phyloP scores from a whole-genome alignment of 1,140 invertebrate genomes.

The Forficula auricularia region DNA sequence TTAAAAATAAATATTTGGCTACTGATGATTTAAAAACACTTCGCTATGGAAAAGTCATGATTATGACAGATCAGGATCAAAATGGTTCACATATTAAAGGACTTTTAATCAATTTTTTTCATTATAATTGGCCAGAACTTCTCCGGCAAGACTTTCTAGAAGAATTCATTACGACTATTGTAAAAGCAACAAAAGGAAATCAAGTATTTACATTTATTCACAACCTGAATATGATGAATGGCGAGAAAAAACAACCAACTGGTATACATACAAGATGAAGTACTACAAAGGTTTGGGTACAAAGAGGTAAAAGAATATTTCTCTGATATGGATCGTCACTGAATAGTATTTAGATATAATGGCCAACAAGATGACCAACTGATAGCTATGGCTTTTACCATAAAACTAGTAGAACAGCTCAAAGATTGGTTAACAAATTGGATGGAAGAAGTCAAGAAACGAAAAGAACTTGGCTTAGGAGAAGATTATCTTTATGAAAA shows the following conservation, averaged over 20 bases:
- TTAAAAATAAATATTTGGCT: constrained; percentile 93
- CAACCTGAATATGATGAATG: constrained; percentile 97
- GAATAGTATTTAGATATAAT: constrained; percentile 77
- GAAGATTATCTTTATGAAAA: constrained; percentile 89
- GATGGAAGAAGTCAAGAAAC: constrained; percentile 86
- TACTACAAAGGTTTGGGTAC: constrained; percentile 99
- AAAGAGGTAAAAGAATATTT: constrained; percentile 99
- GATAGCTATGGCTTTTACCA: constrained; percentile 92
- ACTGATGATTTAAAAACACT: constrained; percentile 79
- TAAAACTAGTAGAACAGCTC: constrained; percentile 83
- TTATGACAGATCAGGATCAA: constrained; percentile 99
- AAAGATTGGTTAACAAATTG: constrained; percentile 96
- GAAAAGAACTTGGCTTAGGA: constrained; percentile 73
- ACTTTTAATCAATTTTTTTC: constrained; percentile 95
- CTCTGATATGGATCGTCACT: constrained; percentile 81
- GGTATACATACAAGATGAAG: constrained; percentile 87
- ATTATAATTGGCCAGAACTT: constrained; percentile 94
- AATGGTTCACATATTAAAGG: constrained; percentile 99
- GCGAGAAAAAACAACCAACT: constrained; percentile 81
- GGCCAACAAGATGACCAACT: constrained; percentile 79
- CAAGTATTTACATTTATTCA: constrained; percentile 83
- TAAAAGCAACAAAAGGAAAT: constrained; percentile 83
- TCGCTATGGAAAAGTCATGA: constrained; percentile 96
- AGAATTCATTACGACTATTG: constrained; percentile 99
- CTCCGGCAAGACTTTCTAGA: constrained; percentile 81